Conservation (phyloP, 2,888 invertebrate genomes). For the Xiphydria camelus region DNA sequence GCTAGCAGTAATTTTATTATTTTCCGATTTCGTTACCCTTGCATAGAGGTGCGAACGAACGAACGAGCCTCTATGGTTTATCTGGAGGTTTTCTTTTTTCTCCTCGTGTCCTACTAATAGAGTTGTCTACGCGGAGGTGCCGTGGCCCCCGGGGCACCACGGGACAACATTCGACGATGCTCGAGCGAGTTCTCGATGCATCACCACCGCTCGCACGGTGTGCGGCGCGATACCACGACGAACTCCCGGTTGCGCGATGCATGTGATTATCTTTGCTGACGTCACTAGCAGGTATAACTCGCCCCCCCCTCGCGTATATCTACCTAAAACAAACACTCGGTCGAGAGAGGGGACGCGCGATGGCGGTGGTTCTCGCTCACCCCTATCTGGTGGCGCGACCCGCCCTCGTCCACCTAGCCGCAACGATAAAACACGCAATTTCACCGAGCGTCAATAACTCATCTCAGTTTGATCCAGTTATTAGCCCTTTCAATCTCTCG, state of each 20-base stretch:
- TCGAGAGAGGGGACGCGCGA: not conserved
- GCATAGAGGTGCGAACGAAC: too few relatives aligned
- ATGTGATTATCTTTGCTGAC: slow-evolving; percentile 51
- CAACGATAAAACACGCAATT: slow-evolving; percentile 34
- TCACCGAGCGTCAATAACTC: slow-evolving; percentile 23
- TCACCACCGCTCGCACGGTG: slow-evolving; percentile 42
- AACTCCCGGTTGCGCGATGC: slow-evolving; percentile 47
- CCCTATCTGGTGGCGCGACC: slow-evolving; percentile 11
- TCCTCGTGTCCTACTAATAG: too few relatives aligned
- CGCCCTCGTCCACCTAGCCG: slow-evolving; percentile 17
- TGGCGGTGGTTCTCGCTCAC: slow-evolving; percentile 21
- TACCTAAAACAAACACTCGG: slow-evolving; percentile 32
- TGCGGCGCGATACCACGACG: slow-evolving; percentile 45
- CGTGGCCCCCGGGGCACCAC: too few relatives aligned
- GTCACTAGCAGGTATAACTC: slow-evolving; percentile 45
- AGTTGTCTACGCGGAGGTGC: too few relatives aligned
- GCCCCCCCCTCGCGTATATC: slow-evolving; percentile 21
- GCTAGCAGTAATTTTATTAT: too few relatives aligned
- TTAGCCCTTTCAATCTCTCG: not conserved
- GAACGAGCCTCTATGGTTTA: too few relatives aligned
- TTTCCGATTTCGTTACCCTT: too few relatives aligned
- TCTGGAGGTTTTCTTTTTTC: too few relatives aligned
- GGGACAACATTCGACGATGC: too few relatives aligned
- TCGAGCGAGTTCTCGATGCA: slow-evolving; percentile 44
- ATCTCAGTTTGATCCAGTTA: slow-evolving; percentile 7